phyloP scores from a whole-genome alignment of 2,797 vertebrate genomes.

The Bradypus variegatus region DNA sequence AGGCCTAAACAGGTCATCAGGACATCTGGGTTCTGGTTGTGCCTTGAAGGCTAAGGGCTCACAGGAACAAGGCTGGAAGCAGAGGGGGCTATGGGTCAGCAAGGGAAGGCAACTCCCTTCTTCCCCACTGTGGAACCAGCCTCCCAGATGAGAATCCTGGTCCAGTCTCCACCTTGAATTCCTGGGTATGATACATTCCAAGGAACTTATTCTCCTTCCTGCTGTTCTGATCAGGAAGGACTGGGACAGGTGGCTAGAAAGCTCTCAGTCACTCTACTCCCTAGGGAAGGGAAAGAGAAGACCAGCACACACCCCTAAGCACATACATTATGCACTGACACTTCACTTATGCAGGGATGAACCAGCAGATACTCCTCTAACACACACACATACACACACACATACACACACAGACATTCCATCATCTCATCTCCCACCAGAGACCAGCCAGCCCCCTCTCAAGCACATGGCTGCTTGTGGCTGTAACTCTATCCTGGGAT shows the following conservation, averaged over 20 bases:
- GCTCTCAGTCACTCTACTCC: not conserved
- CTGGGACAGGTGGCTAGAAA: not conserved
- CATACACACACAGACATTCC: not conserved
- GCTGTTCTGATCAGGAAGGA: not conserved
- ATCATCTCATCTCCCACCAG: not conserved
- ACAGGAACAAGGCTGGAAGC: not conserved
- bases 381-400: not conserved
- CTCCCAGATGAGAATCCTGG: not conserved
- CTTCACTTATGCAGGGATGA: not conserved
- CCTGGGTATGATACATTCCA: not conserved
- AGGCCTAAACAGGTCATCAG: not conserved
- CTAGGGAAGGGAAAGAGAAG: not conserved
- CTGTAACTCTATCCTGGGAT: slow-evolving; percentile 43
- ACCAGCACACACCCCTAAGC: not conserved
- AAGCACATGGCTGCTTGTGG: not conserved
- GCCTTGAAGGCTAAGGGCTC: not conserved
- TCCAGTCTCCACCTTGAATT: not conserved
- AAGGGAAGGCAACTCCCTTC: not conserved
- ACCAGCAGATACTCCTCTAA: not conserved
- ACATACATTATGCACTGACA: not conserved
- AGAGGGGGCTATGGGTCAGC: not conserved
- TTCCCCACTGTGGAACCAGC: not conserved
- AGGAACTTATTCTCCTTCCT: not conserved
- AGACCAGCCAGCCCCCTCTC: not conserved
- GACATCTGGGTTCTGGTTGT: not conserved